A percentile compares a stretch with the other conserved stretches of the same genome.
Conservation (phyloP, 1,140 invertebrate genomes). For the Pollicipes pollicipes region DNA sequence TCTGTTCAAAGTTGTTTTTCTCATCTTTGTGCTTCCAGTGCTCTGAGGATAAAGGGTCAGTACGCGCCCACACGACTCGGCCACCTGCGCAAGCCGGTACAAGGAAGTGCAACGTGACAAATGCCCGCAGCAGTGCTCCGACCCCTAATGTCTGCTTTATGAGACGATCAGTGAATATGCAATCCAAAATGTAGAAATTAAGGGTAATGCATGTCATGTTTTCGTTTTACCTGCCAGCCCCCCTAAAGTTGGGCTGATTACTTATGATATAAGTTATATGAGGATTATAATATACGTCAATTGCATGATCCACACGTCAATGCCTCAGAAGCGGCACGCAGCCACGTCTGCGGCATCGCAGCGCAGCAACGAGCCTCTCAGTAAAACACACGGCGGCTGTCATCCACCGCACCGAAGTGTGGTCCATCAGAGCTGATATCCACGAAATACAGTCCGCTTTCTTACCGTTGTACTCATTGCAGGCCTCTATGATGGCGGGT, state of each 20-base stretch:
- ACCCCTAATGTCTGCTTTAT: no score
- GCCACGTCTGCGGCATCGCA: no score
- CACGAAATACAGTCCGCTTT: background rate
- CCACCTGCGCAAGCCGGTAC: background rate
- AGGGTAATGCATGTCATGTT: no score
- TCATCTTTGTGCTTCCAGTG: conserved; percentile 68
- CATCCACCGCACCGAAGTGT: background rate
- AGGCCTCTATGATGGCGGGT: conserved; percentile 29
- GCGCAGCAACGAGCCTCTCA: no score
- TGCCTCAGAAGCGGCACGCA: no score
- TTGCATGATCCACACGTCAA: no score
- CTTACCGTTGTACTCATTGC: conserved; percentile 28
- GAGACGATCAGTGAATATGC: no score
- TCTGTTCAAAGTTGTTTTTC: conserved; percentile 42
- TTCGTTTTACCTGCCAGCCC: no score
- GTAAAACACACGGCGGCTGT: background rate
- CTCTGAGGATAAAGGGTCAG: conserved; percentile 33
- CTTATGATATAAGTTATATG: no score
- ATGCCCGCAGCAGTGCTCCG: background rate
- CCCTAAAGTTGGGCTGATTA: no score
- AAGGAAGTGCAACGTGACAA: background rate
- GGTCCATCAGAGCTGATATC: background rate
- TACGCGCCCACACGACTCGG: background rate
- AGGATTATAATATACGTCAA: no score
- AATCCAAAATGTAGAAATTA: no score